A percentile compares a stretch with the other conserved stretches of the same genome.
Conservation (phyloP, 2,888 invertebrate genomes). For the Melipona bicolor region DNA sequence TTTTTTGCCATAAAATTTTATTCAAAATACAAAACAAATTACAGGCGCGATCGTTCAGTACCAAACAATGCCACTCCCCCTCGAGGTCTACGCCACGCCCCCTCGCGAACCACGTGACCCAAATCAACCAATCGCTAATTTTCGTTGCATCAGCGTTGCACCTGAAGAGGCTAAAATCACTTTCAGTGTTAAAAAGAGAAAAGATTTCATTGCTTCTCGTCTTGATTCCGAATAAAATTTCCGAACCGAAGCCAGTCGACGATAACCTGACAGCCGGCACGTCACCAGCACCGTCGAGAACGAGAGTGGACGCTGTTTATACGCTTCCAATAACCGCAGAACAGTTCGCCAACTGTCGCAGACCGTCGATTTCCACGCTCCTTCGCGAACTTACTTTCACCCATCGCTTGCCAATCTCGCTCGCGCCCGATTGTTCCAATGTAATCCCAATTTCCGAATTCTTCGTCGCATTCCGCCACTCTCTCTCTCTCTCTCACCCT, state of each 20-base stretch:
- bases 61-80: too few relatives aligned
- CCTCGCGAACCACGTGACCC: too few relatives aligned
- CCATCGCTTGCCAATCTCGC: conserved; percentile 61
- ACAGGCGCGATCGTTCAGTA: too few relatives aligned
- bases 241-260: background rate
- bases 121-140: too few relatives aligned
- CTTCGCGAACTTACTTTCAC: conserved; percentile 72
- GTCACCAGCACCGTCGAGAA: conserved; percentile 65
- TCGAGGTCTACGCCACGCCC: too few relatives aligned
- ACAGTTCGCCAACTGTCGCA: conserved; percentile 78
- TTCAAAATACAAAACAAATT: too few relatives aligned
- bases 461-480: conserved; percentile 54
- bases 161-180: too few relatives aligned
- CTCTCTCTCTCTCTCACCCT: background rate
- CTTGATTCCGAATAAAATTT: too few relatives aligned
- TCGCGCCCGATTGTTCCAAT: conserved; percentile 39
- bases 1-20: too few relatives aligned
- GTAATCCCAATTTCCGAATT: conserved; percentile 65
- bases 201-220: too few relatives aligned
- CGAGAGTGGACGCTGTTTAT: conserved; percentile 61
- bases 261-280: conserved; percentile 58
- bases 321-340: conserved; percentile 73
- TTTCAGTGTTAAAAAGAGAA: too few relatives aligned
- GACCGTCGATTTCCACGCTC: conserved; percentile 73
- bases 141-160: too few relatives aligned